Percentiles rank a stretch among this genome's conserved stretches.
phyloP scores from a whole-genome alignment of 2,113 vertebrate species.

The Paralichthys olivaceus region DNA sequence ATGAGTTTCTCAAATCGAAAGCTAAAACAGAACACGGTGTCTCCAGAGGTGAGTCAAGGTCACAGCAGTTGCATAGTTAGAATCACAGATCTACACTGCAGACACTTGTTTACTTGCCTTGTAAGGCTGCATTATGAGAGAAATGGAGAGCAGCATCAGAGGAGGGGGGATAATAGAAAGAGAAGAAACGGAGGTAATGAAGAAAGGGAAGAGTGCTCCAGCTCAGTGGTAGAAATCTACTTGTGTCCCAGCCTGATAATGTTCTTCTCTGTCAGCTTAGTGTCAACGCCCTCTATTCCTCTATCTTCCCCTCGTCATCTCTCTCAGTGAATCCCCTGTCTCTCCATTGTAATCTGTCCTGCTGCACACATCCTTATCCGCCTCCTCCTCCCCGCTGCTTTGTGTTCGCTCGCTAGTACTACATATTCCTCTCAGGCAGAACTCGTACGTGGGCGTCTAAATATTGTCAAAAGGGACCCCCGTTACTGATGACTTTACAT shows the following conservation, averaged over 20 bases:
- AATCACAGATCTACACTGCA: neutral
- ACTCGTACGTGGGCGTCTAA: conserved; percentile 22
- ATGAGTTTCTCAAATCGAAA: neutral
- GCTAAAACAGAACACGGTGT: too few species aligned
- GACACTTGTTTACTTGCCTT: neutral
- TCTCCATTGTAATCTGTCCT: conserved; percentile 36
- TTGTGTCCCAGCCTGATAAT: conserved; percentile 22
- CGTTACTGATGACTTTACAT: conserved; percentile 51
- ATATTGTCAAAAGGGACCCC: conserved; percentile 27
- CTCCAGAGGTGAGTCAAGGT: neutral
- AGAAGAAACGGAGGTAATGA: neutral
- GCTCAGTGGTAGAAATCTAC: conserved; percentile 17
- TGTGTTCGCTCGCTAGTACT: conserved; percentile 21
- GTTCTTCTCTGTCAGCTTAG: conserved; percentile 57
- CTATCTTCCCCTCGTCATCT: conserved; percentile 45
- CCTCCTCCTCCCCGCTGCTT: conserved; percentile 27
- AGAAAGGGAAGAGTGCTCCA: too few species aligned
- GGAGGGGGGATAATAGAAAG: conserved; percentile 11
- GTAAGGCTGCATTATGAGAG: neutral
- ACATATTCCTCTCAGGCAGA: conserved; percentile 24
- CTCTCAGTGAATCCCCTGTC: conserved; percentile 24
- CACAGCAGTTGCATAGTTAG: neutral
- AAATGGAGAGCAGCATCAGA: neutral
- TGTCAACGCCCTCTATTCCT: conserved; percentile 39
- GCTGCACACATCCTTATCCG: conserved; percentile 15